Conservation (phyloP, 2,113 vertebrate species). For the Mormyrus lacerda region DNA sequence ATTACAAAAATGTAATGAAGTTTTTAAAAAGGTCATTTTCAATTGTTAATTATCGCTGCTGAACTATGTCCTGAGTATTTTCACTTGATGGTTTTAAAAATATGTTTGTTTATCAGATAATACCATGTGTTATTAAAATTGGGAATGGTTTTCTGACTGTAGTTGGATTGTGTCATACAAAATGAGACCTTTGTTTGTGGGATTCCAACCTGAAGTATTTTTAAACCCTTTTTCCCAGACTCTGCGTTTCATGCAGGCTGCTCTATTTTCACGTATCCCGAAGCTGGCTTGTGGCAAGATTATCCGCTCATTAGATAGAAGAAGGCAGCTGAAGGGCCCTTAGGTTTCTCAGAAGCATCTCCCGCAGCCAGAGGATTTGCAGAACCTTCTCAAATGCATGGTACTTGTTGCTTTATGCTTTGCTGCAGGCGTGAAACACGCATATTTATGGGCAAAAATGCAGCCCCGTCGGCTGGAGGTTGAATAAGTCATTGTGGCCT, state of each 20-base stretch:
- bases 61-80: not conserved
- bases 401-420: slow-evolving; percentile 14
- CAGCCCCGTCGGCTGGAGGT: not conserved
- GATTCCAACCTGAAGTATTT: not conserved
- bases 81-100: not conserved
- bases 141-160: not conserved
- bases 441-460: not conserved
- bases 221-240: not conserved
- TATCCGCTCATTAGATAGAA: slow-evolving; percentile 30
- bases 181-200: slow-evolving; percentile 5
- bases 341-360: slow-evolving; percentile 6
- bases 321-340: slow-evolving; percentile 25
- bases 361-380: not conserved
- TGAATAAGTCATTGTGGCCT: slow-evolving; percentile 11
- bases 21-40: not conserved
- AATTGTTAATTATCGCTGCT: not conserved
- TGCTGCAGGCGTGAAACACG: slow-evolving; percentile 11
- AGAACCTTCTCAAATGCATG: not conserved
- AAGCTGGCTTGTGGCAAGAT: slow-evolving; percentile 33
- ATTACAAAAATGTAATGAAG: not conserved
- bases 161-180: not conserved
- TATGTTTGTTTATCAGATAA: not conserved
- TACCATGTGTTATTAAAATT: not conserved
- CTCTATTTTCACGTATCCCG: slow-evolving; percentile 24
- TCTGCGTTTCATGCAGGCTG: slow-evolving; percentile 1